A percentile compares a stretch with the other conserved stretches of the same genome.
Evolutionary conservation across 2,888 invertebrate species (phyloP).

Genomic region (Odontocerum albicorne): DNA sequence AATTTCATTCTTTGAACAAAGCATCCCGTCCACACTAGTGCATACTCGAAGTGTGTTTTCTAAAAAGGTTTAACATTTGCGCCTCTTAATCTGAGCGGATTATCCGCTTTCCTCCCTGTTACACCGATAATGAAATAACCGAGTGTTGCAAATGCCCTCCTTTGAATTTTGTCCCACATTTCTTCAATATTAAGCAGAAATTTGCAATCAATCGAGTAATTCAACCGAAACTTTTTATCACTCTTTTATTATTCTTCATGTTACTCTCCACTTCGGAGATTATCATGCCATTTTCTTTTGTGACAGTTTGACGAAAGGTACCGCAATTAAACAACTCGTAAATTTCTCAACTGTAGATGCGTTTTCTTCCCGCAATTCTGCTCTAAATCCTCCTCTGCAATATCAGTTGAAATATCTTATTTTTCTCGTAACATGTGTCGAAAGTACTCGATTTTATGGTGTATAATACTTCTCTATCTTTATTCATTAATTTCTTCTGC

Average conservation of each 20-base stretch:
- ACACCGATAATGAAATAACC: conserved; percentile 35
- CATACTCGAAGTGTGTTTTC: no score
- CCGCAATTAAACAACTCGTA: neutral
- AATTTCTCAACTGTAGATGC: neutral
- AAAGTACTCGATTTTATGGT: no score
- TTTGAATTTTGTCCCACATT: conserved; percentile 32
- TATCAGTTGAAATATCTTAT: no score
- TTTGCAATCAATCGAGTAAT: neutral
- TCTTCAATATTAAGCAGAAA: conserved; percentile 14
- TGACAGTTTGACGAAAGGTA: neutral
- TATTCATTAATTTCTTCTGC: no score
- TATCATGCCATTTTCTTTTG: neutral
- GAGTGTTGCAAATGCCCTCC: conserved; percentile 35
- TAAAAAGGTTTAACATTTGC: conserved; percentile 30
- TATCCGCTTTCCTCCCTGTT: conserved; percentile 25
- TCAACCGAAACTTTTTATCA: no score
- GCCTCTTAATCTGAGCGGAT: conserved; percentile 31
- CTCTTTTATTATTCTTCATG: neutral
- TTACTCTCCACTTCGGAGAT: neutral
- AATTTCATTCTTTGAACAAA: no score
- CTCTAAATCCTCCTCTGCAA: no score
- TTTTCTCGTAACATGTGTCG: no score
- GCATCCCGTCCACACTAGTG: no score
- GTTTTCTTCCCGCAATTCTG: neutral
- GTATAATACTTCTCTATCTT: no score